Evolutionary conservation across 2,888 invertebrate species (phyloP).

Genomic region (Drosophila borealis): DNA sequence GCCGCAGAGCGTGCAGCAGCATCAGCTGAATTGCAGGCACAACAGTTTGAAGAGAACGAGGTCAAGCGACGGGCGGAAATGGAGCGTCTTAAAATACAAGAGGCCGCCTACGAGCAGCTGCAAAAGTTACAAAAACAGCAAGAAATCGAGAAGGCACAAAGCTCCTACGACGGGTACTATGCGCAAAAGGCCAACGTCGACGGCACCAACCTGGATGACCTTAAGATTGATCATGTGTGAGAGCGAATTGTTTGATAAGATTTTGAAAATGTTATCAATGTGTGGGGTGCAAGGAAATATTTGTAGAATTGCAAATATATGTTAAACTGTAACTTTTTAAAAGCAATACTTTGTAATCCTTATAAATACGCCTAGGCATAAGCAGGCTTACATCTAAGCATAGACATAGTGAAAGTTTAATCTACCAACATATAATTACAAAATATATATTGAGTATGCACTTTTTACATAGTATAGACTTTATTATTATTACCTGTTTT

Average conservation of each 20-base stretch:
- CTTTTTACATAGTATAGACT: neutral
- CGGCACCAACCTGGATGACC: conserved; percentile 57
- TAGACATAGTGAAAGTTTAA: neutral
- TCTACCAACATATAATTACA: neutral
- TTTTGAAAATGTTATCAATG: conserved; percentile 47
- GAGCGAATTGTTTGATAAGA: conserved; percentile 11
- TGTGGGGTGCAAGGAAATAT: neutral
- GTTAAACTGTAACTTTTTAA: conserved; percentile 22
- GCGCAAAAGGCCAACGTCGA: conserved; percentile 70
- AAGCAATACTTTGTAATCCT: conserved; percentile 51
- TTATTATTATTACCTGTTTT: neutral
- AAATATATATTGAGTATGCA: conserved; percentile 2
- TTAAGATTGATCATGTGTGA: conserved; percentile 70
- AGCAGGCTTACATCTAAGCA: conserved; percentile 5
- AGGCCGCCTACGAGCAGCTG: conserved; percentile 78
- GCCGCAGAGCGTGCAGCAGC: conserved; percentile 78
- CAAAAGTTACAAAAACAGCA: conserved; percentile 70
- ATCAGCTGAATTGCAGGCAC: conserved; percentile 78
- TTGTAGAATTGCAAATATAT: conserved; percentile 2
- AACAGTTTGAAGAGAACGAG: conserved; percentile 79
- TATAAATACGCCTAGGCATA: conserved; percentile 28
- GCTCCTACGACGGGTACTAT: conserved; percentile 73
- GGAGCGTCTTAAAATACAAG: conserved; percentile 76
- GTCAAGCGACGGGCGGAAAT: conserved; percentile 73
- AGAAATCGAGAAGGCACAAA: conserved; percentile 72